phyloP scores from a whole-genome alignment of 2,797 vertebrate species.

The Epinephelus malabaricus region DNA sequence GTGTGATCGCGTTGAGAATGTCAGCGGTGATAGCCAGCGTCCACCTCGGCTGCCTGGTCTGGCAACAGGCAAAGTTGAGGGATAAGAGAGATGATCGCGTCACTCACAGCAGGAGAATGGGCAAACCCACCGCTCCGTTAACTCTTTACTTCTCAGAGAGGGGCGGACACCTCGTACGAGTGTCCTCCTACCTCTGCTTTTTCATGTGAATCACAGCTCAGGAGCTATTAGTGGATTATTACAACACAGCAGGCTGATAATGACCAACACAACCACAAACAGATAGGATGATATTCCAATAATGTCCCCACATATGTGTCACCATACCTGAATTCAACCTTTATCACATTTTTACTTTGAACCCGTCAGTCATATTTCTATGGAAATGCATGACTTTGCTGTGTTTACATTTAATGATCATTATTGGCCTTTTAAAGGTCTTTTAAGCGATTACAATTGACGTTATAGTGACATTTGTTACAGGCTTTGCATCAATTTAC shows the following conservation, averaged over 20 bases:
- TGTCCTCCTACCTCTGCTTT: constrained; percentile 62
- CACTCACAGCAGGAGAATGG: constrained; percentile 91
- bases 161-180: constrained; percentile 68
- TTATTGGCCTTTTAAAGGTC: neutral
- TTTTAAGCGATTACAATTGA: neutral
- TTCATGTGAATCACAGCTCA: constrained; percentile 31
- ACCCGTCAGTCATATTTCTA: neutral
- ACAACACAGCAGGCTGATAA: constrained; percentile 23
- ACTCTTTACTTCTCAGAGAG: constrained; percentile 83
- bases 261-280: constrained; percentile 20
- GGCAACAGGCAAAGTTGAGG: constrained; percentile 95
- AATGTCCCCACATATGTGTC: neutral
- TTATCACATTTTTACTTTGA: neutral
- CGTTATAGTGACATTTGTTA: neutral
- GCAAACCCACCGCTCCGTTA: constrained; percentile 87
- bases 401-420: neutral
- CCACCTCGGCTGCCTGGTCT: constrained; percentile 85
- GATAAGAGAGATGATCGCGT: constrained; percentile 94
- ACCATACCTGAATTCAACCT: neutral
- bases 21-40: constrained; percentile 84
- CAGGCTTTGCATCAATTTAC: neutral
- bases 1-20: constrained; percentile 72
- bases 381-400: neutral
- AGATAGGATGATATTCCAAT: neutral
- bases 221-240: constrained; percentile 22